These are phyloP conservation scores for Drosophila anomalata DNA, from an alignment of 2,888 invertebrate species.

Conservation along the genomic window DNA sequence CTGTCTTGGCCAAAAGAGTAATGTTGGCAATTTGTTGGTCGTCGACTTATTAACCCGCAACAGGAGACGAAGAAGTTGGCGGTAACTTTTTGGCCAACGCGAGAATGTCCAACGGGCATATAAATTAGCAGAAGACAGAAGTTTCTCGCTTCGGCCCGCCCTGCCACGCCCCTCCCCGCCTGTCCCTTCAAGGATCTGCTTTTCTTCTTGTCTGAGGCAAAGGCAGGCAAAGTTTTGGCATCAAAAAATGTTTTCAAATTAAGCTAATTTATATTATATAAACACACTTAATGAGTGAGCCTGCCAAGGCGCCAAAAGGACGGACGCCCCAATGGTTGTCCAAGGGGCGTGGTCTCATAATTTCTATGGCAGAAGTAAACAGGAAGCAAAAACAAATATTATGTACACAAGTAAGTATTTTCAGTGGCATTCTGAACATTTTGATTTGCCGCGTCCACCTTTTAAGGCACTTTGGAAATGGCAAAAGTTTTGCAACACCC, in stretches of 20 bases:
- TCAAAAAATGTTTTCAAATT: constrained; percentile 79
- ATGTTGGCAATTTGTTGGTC: constrained; percentile 75
- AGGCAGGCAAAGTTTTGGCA: constrained; percentile 72
- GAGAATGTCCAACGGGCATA: constrained; percentile 78
- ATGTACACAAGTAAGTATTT: constrained; percentile 19
- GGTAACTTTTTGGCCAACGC: constrained; percentile 75
- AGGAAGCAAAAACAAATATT: constrained; percentile 24
- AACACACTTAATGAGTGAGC: constrained; percentile 74
- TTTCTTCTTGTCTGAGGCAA: constrained; percentile 34
- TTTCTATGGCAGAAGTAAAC: constrained; percentile 20
- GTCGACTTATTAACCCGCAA: constrained; percentile 75
- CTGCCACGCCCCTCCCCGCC: background rate
- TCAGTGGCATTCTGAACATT: constrained; percentile 23
- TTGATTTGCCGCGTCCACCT: constrained; percentile 60
- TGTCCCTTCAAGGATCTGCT: background rate
- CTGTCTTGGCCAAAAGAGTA: constrained; percentile 54
- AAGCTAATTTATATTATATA: constrained; percentile 79
- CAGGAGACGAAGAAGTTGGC: constrained; percentile 64
- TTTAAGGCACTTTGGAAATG: constrained; percentile 67
- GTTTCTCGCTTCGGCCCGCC: constrained; percentile 30
- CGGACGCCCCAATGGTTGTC: background rate
- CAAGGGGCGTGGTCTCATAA: constrained; percentile 29
- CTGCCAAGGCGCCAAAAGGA: constrained; percentile 19
- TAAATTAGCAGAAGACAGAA: constrained; percentile 71
- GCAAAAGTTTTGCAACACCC: constrained; percentile 54